These are phyloP conservation scores for Empidonax alnorum DNA, from an alignment of 2,113 vertebrate species.

Conservation along the genomic window DNA sequence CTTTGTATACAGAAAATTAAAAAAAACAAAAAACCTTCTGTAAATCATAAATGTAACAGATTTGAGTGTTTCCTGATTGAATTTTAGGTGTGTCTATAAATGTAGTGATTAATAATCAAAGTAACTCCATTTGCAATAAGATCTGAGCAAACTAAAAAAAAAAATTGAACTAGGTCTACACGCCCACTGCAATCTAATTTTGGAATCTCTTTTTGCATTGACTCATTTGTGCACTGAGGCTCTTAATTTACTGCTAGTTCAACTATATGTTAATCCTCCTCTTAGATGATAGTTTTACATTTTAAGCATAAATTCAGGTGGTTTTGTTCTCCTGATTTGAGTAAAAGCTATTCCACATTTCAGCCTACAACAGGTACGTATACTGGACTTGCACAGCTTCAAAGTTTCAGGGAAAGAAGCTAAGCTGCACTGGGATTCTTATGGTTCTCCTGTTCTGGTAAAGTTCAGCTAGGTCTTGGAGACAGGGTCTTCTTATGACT, in stretches of 20 bases:
- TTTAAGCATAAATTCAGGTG: not conserved
- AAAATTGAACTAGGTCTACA: fast-evolving
- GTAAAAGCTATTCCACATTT: not conserved
- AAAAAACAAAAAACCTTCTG: not conserved
- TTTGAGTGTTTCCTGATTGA: not conserved
- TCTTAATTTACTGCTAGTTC: not conserved
- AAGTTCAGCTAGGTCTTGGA: not conserved
- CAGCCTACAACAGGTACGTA: not conserved
- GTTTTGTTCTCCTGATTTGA: not conserved
- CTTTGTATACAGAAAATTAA: not conserved
- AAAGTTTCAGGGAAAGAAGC: not conserved
- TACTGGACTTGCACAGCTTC: not conserved
- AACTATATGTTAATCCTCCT: not conserved
- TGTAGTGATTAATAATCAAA: not conserved
- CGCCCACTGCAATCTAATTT: not conserved
- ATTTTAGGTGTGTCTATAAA: not conserved
- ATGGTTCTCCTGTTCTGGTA: not conserved
- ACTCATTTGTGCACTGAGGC: not conserved
- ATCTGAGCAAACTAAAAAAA: not conserved
- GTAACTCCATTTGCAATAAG: not conserved
- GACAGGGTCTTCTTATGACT: not conserved
- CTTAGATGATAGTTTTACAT: not conserved
- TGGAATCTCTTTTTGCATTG: not conserved
- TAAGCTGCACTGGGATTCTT: not conserved
- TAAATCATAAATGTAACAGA: not conserved